Conservation (phyloP, 2,797 vertebrate genomes). For the Anisognathus igniventris region DNA sequence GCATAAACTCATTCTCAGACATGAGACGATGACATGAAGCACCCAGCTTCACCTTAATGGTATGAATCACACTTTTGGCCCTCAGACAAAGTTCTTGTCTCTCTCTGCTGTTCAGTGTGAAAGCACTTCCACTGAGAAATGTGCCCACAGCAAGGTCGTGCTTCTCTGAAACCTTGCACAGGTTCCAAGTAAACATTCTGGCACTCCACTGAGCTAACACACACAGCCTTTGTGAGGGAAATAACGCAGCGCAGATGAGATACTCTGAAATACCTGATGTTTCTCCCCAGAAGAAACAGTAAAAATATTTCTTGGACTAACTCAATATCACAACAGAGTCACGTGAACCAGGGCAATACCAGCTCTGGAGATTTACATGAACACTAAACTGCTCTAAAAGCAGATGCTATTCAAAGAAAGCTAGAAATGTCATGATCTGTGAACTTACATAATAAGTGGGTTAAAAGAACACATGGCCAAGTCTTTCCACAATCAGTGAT, state of each 20-base stretch:
- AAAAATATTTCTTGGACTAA: not conserved
- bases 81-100: not conserved
- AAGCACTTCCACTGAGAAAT: not conserved
- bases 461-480: not conserved
- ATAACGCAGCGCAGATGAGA: not conserved
- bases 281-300: accelerated
- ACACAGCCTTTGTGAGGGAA: accelerated
- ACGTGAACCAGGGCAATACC: not conserved
- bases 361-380: not conserved
- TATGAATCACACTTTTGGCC: not conserved
- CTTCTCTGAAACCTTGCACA: not conserved
- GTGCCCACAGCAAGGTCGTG: not conserved
- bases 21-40: not conserved
- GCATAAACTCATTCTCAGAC: not conserved
- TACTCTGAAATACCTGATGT: not conserved
- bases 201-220: not conserved
- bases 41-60: not conserved
- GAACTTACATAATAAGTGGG: not conserved
- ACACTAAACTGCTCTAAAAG: not conserved
- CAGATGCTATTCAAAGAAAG: not conserved
- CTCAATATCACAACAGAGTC: not conserved
- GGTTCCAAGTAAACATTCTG: not conserved
- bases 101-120: not conserved
- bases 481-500: not conserved
- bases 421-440: not conserved